Evolutionary conservation across 2,113 vertebrate genomes (phyloP), one percentile per base, ranked within the genome.

Genomic region (Rhea pennata): DNA sequence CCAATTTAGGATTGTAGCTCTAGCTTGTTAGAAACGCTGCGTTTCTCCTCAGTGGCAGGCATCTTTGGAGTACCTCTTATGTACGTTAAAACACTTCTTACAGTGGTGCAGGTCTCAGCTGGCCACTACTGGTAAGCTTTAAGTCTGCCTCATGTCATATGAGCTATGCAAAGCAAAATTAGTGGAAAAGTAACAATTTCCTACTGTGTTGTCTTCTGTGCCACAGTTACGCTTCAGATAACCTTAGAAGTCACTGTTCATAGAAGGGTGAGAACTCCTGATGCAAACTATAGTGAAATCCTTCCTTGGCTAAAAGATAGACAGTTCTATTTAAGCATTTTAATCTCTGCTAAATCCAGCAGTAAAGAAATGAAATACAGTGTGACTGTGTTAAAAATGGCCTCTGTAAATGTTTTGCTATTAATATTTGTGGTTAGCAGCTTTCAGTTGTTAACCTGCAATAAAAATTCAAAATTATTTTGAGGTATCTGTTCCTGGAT

Each of bases 401-500:
- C 77, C 92, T 82, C n/a, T 94, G 33, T 61, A 65, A 87, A 44
- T 67, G 39, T 75, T 94, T 91, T 14, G 81, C 69, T n/a, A 6
- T 84, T 95, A 85, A 73, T 94, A 61, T 91, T 96, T 74, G 23
- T 90, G 59, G 44, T 62, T 61, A 53, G 26, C 69, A 92, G 22
- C 71, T 93, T 96, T 48, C 67, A 92, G 36, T 92, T 84, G 48
- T 83, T 75, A 90, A 19, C 59, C 48, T 95, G 46, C 81, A 93
- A 71, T 86, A 69, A 91, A 95, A 97, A 88, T 86, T 94, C 72
- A 83, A 73, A 96, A 91, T 95, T 86, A 86, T 90, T 95, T 56
- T 82, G 82, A 72, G 36, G 46, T 88, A 22, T 90, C 46, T 39
- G 53, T 92, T 87, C 40, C 78, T 96, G 51, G 42, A 87, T 70